These are phyloP conservation scores for Labroides dimidiatus DNA, from an alignment of 2,797 vertebrate genomes.

Conservation along the genomic window DNA sequence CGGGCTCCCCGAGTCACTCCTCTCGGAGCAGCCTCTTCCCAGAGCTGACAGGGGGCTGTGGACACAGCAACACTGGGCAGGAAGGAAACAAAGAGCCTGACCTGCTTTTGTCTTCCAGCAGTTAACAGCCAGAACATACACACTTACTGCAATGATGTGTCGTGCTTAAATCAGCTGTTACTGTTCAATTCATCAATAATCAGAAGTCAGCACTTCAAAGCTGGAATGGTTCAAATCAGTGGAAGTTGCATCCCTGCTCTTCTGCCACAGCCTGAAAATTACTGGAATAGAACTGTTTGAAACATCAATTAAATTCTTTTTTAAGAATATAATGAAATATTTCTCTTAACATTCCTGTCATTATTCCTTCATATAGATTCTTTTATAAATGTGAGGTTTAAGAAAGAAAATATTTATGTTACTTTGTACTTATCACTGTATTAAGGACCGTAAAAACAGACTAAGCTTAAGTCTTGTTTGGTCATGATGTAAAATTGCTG, in stretches of 20 bases:
- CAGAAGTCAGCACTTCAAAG: constrained; percentile 23
- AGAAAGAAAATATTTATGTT: constrained; percentile 26
- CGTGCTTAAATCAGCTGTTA: constrained; percentile 21
- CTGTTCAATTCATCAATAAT: constrained; percentile 21
- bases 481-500: too few relatives aligned
- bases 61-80: constrained; percentile 81
- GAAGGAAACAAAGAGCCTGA: constrained; percentile 92
- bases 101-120: constrained; percentile 90
- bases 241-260: constrained; percentile 8
- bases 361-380: constrained; percentile 23
- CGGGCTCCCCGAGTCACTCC: constrained; percentile 83
- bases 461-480: not conserved
- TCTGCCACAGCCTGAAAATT: constrained; percentile 2
- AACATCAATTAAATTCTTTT: constrained; percentile 42
- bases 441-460: not conserved
- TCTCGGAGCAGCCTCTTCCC: constrained; percentile 80
- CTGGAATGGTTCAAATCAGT: constrained; percentile 18
- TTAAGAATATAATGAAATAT: constrained; percentile 12
- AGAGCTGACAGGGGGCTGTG: constrained; percentile 88
- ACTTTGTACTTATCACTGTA: constrained; percentile 12
- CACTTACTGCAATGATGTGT: constrained; percentile 17
- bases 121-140: constrained; percentile 78
- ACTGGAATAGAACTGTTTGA: constrained; percentile 35
- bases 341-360: constrained; percentile 13
- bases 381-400: constrained; percentile 22